Evolutionary conservation across 1,140 invertebrate species (phyloP).

Genomic region (Diprion similis): DNA sequence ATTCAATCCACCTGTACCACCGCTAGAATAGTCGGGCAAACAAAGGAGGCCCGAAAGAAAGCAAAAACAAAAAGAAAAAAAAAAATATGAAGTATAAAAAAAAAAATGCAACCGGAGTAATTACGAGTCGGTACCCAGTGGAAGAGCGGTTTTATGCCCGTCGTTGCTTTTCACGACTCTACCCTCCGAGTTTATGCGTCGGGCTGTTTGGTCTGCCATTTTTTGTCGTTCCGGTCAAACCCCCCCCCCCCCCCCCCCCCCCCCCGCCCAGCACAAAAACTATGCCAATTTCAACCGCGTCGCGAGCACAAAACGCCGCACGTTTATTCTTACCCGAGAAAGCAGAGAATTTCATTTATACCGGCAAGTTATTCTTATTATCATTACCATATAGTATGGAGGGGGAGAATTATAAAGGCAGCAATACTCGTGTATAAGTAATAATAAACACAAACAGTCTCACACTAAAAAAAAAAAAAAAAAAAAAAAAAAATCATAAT

Average conservation of each 20-base stretch:
- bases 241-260: background rate
- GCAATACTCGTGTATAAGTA: too few relatives aligned
- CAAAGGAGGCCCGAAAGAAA: background rate
- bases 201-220: slow-evolving; percentile 1
- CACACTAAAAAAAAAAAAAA: too few relatives aligned
- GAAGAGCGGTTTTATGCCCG: slow-evolving; percentile 6
- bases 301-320: too few relatives aligned
- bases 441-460: too few relatives aligned
- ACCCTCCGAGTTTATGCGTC: background rate
- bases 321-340: background rate
- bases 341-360: background rate
- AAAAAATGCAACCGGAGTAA: background rate
- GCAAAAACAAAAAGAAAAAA: background rate
- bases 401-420: too few relatives aligned
- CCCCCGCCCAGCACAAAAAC: background rate
- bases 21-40: too few relatives aligned
- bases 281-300: background rate
- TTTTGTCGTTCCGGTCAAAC: background rate
- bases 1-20: too few relatives aligned
- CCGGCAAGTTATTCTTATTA: background rate
- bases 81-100: background rate
- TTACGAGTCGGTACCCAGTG: background rate
- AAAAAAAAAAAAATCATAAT: too few relatives aligned
- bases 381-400: background rate
- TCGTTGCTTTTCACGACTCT: slow-evolving; percentile 7